Conservation (phyloP, 1,140 invertebrate species). For the Drosophila triauraria region DNA sequence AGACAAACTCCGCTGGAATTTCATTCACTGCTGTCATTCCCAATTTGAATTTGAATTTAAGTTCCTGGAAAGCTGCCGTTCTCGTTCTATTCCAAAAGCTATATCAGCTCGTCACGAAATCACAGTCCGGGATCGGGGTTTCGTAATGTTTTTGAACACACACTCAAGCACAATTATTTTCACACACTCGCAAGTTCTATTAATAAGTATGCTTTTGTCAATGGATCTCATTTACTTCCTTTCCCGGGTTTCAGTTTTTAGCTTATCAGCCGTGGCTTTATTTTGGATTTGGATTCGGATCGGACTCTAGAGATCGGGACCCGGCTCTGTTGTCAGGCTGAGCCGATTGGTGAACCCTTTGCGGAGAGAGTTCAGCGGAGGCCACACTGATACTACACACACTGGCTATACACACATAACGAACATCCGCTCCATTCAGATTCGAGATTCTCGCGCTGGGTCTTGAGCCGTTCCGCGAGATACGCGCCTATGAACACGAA, state of each 20-base stretch:
- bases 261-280: conserved; percentile 56
- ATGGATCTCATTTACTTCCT: conserved; percentile 33
- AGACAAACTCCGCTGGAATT: conserved; percentile 12
- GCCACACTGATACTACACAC: conserved; percentile 48
- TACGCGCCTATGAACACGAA: conserved; percentile 65
- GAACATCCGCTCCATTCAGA: conserved; percentile 82
- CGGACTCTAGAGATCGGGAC: conserved; percentile 32
- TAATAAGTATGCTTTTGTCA: conserved; percentile 50
- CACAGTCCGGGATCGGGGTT: conserved; percentile 13
- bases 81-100: conserved; percentile 45
- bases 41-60: neutral
- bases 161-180: neutral
- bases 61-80: conserved; percentile 6
- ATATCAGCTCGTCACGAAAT: conserved; percentile 11
- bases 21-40: conserved; percentile 5
- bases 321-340: conserved; percentile 63
- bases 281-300: conserved; percentile 43
- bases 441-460: conserved; percentile 53
- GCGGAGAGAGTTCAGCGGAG: conserved; percentile 76
- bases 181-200: conserved; percentile 21
- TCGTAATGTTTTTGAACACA: conserved; percentile 7
- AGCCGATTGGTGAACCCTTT: conserved; percentile 64
- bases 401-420: conserved; percentile 32
- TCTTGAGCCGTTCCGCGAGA: conserved; percentile 50
- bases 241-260: conserved; percentile 15